Evolutionary conservation across 1,140 invertebrate species (phyloP), one percentile per base, ranked within the genome.

Genomic region (Cecropterus lyciades): DNA sequence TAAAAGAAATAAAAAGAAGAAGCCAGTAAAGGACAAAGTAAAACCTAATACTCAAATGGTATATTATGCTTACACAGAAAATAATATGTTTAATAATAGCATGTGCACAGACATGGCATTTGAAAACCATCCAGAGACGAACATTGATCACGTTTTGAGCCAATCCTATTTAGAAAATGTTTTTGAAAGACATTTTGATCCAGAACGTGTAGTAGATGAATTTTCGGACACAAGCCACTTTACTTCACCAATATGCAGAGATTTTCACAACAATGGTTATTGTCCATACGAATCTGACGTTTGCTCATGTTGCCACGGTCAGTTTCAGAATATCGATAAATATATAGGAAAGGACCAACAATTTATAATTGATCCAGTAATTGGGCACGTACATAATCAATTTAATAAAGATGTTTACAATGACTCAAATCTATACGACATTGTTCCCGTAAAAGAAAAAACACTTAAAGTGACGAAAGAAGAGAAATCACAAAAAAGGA

Each of bases 371-470:
- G 67, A 65, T 15, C 55, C 51, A 8, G 13, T 63, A 33, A 43
- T 17, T 3, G 30, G 17, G n/a, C 13, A 55, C 40, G 51, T 46
- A 14, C 15, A 33, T 5, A 52, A 56, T 51, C 24, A 27, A 62
- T 49, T 20, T 56, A 37, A 20, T 48, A 69, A 70, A 48, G 69
- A 73, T 33, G 48, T 55, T 20, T 85, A 79, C 67, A 83, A 89
- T 55, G 80, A 90, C 52, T 79, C 85, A 0, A 82, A 75, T 64
- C 59, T 83, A 5, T 87, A 89, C 40, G 89, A 91, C 64, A 51
- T 89, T 30, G 62, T 82, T 16, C 89, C 89, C 11, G 89, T 91
- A 0, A 89, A 81, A 66, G 87, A 89, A 67, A 80, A 76, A 40
- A 49, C 73, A 6, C 30, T 59, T 15, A 83, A 79, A 63, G 42